Base-by-base conservation (phyloP, 2,797 vertebrate species). In the Sebastes cheni region DNA sequence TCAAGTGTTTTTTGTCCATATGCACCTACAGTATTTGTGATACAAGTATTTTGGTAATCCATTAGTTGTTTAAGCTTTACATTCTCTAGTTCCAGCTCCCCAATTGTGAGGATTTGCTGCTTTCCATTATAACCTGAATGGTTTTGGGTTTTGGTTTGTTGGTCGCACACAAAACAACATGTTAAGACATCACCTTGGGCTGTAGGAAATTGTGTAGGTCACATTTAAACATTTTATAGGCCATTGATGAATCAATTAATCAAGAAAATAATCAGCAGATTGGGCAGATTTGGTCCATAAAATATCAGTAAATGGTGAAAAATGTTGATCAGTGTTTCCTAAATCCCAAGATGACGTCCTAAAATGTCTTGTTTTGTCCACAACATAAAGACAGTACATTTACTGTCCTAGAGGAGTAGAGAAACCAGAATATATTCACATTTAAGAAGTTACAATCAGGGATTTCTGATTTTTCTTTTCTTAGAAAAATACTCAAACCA, bases 311-410 rank as follows among this genome's bases (percentile, higher is more conserved):
- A 46, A 46, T 46, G 42, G 42, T 46, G 42, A 8, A 46, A 46
- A 46, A 46, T 18, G 16, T 46, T 8, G 42, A 18, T 46, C 42
- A 46, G 7, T 46, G 42, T 46, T 46, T 46, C 16, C 42, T 18
- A 46, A 46, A 46, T 8, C 42, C 42, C 42, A 46, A 46, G 42
- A 46, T 46, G 42, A 46, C 42, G 16, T 46, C 16, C 42, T 46
- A 46, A 46, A 46, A 46, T 46, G 42, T 46, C 16, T 46, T 46
- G 16, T 18, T 46, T 46, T 46, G 42, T 46, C 42, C 42, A 46
- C 42, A 46, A 46, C 7, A 0, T 0, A 46, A 46, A 46, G 42
- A 18, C 0, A 20, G 16, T 46, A 1, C 3, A 16, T 46, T 46
- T 46, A 18, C 42, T 46, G 42, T 46, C 42, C 0, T 8, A 18